Conservation (phyloP, 2,113 vertebrate genomes). For the Amblyopsis rosae region DNA sequence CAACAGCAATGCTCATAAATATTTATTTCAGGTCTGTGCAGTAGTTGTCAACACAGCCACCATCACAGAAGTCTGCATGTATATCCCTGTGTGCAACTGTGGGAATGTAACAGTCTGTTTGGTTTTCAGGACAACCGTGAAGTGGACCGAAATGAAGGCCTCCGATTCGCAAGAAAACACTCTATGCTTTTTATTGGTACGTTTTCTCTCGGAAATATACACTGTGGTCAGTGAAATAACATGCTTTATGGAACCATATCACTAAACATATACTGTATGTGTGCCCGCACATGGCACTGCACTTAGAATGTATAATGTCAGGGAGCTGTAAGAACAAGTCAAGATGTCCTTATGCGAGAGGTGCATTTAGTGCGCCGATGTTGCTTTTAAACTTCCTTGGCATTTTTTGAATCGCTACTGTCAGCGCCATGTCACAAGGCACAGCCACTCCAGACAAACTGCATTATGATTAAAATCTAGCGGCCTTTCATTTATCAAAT, state of each 20-base stretch:
- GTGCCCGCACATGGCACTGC: not conserved
- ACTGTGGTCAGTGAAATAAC: constrained; percentile 18
- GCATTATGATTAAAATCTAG: constrained; percentile 56
- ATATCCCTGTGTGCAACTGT: not conserved
- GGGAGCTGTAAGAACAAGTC: constrained; percentile 21
- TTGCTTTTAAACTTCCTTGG: constrained; percentile 29
- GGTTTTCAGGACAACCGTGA: constrained; percentile 88
- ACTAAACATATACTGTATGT: not conserved
- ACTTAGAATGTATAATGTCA: constrained; percentile 20
- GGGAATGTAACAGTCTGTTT: not conserved
- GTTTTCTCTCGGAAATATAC: constrained; percentile 42
- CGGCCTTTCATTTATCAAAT: constrained; percentile 43
- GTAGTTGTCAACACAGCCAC: not conserved
- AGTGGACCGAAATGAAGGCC: constrained; percentile 93
- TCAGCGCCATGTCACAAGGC: constrained; percentile 28
- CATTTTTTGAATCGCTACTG: constrained; percentile 16
- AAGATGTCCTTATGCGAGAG: constrained; percentile 20
- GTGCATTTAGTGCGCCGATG: constrained; percentile 32
- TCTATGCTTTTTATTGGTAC: constrained; percentile 97
- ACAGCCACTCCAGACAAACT: constrained; percentile 40
- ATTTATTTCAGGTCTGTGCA: not conserved
- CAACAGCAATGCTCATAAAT: not conserved
- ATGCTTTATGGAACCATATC: constrained; percentile 21
- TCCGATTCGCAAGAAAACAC: constrained; percentile 97
- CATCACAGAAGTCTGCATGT: not conserved